These are phyloP conservation scores for Pleuronectes platessa DNA, from an alignment of 2,113 vertebrate genomes.

Conservation along the genomic window DNA sequence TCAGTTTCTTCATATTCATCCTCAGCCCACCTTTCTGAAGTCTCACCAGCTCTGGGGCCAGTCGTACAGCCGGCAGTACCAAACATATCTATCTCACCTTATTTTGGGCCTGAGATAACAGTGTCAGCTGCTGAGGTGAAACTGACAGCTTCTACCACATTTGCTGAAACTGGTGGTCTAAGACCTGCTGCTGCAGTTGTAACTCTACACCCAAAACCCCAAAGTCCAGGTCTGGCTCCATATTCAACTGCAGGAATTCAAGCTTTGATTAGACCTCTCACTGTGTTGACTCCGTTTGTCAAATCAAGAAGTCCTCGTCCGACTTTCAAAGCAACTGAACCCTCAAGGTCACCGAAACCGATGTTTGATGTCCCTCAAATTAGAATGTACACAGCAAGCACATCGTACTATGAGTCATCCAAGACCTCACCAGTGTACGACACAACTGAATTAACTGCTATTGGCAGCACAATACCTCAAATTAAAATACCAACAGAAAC, in stretches of 20 bases:
- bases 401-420: constrained; percentile 75
- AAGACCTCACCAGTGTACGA: constrained; percentile 76
- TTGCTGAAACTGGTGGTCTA: constrained; percentile 25
- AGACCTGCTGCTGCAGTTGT: constrained; percentile 24
- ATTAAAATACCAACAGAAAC: constrained; percentile 62
- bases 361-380: constrained; percentile 85
- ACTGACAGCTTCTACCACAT: constrained; percentile 27
- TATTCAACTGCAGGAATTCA: constrained; percentile 22
- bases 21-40: constrained; percentile 12
- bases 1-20: constrained; percentile 43
- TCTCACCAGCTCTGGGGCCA: constrained; percentile 25
- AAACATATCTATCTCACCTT: constrained; percentile 30
- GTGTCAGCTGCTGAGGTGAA: constrained; percentile 2
- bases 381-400: constrained; percentile 79
- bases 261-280: constrained; percentile 56
- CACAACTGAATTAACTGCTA: constrained; percentile 66
- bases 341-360: constrained; percentile 75
- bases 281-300: constrained; percentile 56
- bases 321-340: constrained; percentile 61
- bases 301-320: constrained; percentile 74
- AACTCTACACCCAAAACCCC: constrained; percentile 36
- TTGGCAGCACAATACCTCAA: constrained; percentile 61
- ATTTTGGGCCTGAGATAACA: constrained; percentile 12
- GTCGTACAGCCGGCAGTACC: constrained; percentile 7
- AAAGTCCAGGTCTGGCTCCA: constrained; percentile 16